Evolutionary conservation across 2,113 vertebrate genomes (phyloP).

Genomic region (Nannobrachium achirus): DNA sequence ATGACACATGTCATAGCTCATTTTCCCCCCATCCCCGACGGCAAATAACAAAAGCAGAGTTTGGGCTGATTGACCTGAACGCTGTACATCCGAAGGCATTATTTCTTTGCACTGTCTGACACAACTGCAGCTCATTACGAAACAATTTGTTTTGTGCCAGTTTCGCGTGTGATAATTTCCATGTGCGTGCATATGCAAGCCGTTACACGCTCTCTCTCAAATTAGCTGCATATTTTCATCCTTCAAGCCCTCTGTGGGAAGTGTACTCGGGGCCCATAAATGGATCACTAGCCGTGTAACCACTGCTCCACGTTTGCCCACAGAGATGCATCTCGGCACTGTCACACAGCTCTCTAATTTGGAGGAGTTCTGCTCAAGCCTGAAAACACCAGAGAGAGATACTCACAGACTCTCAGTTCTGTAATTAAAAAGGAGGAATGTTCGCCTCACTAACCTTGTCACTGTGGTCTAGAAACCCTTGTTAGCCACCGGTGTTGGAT

Average conservation of each 20-base stretch:
- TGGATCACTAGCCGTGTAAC: constrained; percentile 47
- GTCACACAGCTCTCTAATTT: constrained; percentile 68
- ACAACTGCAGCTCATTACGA: constrained; percentile 26
- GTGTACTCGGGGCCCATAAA: constrained; percentile 55
- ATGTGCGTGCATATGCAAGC: constrained; percentile 27
- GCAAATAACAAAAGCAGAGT: not conserved
- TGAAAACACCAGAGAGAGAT: constrained; percentile 60
- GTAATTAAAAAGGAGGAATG: constrained; percentile 71
- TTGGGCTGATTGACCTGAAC: not conserved
- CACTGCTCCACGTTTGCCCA: constrained; percentile 37
- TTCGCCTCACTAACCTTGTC: constrained; percentile 47
- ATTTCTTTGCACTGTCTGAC: constrained; percentile 5
- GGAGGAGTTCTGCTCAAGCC: constrained; percentile 43
- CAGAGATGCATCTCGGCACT: constrained; percentile 52
- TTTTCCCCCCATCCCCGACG: constrained; percentile 1
- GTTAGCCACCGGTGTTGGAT: constrained; percentile 48
- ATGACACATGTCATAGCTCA: not conserved
- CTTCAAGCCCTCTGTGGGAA: constrained; percentile 43
- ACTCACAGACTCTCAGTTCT: constrained; percentile 47
- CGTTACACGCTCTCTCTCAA: constrained; percentile 49
- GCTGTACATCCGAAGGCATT: too few species aligned
- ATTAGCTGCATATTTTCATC: constrained; percentile 66
- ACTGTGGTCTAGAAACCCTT: constrained; percentile 38
- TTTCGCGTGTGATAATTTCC: constrained; percentile 47
- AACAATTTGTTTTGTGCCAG: constrained; percentile 33